Base-by-base conservation (phyloP, 2,113 vertebrate genomes). In the Ammodytes dubius region DNA sequence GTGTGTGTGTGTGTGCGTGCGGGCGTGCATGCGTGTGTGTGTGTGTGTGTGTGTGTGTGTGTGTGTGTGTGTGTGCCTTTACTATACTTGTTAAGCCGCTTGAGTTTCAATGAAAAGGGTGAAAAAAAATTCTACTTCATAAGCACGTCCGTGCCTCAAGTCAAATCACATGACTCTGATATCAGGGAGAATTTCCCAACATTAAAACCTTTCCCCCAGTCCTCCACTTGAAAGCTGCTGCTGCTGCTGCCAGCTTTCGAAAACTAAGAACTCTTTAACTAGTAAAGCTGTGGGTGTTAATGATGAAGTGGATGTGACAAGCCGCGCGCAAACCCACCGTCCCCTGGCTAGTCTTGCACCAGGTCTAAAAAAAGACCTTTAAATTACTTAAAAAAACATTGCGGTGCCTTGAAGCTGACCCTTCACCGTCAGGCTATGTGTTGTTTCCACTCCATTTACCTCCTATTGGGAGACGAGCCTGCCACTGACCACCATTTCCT, bases 131-230 rank as follows among this genome's bases (percentile, higher is more conserved):
- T 3, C 49, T 15, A 42, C 15, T 76, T 69, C 73, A 53, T 42
- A 80, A 82, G 47, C 45, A 17, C 63, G 72, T 70, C 67, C 80
- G 6, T 27, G 79, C 71, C 70, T 83, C 39, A 39, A 61, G 75
- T 63, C 56, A 9, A n/a, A 78, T 83, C 74, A 61, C 64, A 49
- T 70, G 79, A 45, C 52, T 86, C 50, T 61, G 45, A 73, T 17
- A 63, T 60, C 56, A 56, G 69, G 47, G 35, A 56, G 54, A 47
- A 45, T 60, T 78, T 58, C 74, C 52, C 56, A 69, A 53, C 14
- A 43, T 4, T 52, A 35, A n/a, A 9, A 17, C 17, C 17, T 35
- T 57, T 46, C 6, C 42, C 52, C 11, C 4, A 2, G 35, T 15
- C 6, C 4, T 57, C 14, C 6, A 12, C 46, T 35, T 57, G 46